Base-by-base conservation (phyloP, 2,113 vertebrate genomes). In the Otocyon megalotis region DNA sequence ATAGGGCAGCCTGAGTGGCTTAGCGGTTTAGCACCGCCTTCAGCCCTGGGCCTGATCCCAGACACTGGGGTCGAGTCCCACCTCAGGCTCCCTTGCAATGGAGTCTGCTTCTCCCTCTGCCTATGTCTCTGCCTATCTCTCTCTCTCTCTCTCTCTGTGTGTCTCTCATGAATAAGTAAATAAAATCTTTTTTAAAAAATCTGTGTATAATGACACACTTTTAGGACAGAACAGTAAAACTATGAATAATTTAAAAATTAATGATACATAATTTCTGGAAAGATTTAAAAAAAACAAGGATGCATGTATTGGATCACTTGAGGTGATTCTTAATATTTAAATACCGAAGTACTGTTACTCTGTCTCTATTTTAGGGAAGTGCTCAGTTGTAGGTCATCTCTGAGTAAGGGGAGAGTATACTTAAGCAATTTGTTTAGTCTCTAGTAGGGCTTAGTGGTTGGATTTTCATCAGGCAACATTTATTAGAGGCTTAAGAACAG, bases 251-350 rank as follows among this genome's bases (percentile, higher is more conserved):
- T 88, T 90, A 82, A 96, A 62, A 85, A 67, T 72, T 79, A 37
- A 83, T 58, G n/a, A 77, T 89, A 26, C 22, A 1, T 82, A 94
- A 50, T 0, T 72, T 81, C 48, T 62, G 30, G 60, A 79, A 87
- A 88, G 26, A n/a, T 65, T 28, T 50, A 81, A 88, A 43, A 43
- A 43, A 43, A 43, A 43, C 15, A 15, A 67, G 12, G 12, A 19
- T 84, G 15, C 14, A 62, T 54, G 48, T 69, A 65, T 92, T 88
- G 12, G 4, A 69, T 5, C 3, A 53, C 14, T 58, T 50, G 32
- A 94, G 12, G 43, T 87, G 8, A 92, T 58, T 96, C 50, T 89
- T 93, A 56, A 28, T 85, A 81, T 5, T 30, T 79, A 79, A 74
- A 74, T 63, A 86, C 32, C 81, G 7, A 79, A 91, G 8, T 12